Base-by-base conservation (phyloP, 2,797 vertebrate species). In the Gallinago solitaria region DNA sequence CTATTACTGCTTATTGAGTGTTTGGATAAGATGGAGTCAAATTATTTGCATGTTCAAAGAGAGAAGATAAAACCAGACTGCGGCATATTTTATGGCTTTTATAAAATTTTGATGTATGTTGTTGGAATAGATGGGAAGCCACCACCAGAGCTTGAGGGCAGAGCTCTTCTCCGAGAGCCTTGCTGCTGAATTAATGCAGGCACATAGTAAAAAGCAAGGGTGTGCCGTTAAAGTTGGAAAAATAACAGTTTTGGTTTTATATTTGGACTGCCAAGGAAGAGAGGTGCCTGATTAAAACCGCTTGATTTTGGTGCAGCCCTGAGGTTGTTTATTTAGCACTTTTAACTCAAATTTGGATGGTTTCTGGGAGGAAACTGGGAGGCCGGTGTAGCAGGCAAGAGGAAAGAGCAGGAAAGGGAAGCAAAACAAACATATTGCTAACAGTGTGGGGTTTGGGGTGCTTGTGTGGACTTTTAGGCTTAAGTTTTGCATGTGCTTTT, bases 11-110 rank as follows among this genome's bases (percentile, higher is more conserved):
- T 81, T 84, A 71, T 43, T 47, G 92, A 63, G 76, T 28, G 67
- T 27, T 77, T 70, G 51, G 83, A 16, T 32, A 67, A 68, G 85
- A 83, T 60, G 81, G 81, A 92, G 87, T 73, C 77, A 80, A 67
- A 83, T 83, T 86, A 92, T 89, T 70, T 89, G 73, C 35, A 25
- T 41, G 35, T 84, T 96, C 88, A 88, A 90, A 95, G 86, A 30
- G 39, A 74, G 71, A 73, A 89, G 82, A 50, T 79, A 69, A 60
- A 92, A 77, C 37, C 16, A 30, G 82, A 32, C 90, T 54, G 79
- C 78, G 79, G 86, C 80, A 30, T 78, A 48, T 85, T 82, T 83
- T 90, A 87, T 9, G 24, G 53, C 59, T 94, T 71, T 77, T 92
- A 69, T 64, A 64, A 65, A 78, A 67, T 54, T 67, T 89, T 86